These are phyloP conservation scores for Octonoba sinensis DNA, from an alignment of 2,888 invertebrate species.

Conservation along the genomic window DNA sequence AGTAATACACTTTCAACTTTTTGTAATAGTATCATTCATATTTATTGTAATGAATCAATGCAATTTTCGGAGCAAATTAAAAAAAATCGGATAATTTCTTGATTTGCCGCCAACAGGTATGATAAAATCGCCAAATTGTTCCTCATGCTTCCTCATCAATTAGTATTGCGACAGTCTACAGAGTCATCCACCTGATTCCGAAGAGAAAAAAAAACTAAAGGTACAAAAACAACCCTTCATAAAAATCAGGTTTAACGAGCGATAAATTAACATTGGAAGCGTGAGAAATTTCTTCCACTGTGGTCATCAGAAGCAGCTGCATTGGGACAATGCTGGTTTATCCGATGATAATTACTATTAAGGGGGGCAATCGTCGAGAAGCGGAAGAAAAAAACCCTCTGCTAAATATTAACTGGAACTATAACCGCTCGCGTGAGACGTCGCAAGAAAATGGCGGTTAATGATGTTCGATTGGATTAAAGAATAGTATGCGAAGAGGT, in stretches of 20 bases:
- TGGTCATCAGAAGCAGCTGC: conserved; percentile 45
- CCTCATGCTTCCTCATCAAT: conserved; percentile 8
- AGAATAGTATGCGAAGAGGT: no score
- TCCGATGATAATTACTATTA: conserved; percentile 46
- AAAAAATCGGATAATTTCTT: neutral
- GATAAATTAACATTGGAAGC: conserved; percentile 54
- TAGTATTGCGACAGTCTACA: conserved; percentile 33
- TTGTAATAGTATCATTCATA: no score
- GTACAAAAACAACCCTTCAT: neutral
- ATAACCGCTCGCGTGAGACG: conserved; percentile 34
- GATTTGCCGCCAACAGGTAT: neutral
- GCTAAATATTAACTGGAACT: conserved; percentile 35
- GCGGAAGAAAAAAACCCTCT: conserved; percentile 25
- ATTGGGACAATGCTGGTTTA: conserved; percentile 35
- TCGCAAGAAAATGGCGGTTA: no score
- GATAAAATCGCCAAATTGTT: conserved; percentile 7
- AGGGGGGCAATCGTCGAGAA: neutral
- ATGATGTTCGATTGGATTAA: conserved; percentile 19
- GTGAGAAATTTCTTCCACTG: conserved; percentile 49
- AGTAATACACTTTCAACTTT: no score
- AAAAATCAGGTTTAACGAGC: conserved; percentile 60
- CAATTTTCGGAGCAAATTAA: neutral
- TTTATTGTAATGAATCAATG: neutral
- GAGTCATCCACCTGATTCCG: conserved; percentile 42
- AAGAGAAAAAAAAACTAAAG: conserved; percentile 10